Percentiles rank a stretch among this genome's conserved stretches.
phyloP scores from a whole-genome alignment of 2,797 vertebrate species.

The Hippopotamyrus pictus region DNA sequence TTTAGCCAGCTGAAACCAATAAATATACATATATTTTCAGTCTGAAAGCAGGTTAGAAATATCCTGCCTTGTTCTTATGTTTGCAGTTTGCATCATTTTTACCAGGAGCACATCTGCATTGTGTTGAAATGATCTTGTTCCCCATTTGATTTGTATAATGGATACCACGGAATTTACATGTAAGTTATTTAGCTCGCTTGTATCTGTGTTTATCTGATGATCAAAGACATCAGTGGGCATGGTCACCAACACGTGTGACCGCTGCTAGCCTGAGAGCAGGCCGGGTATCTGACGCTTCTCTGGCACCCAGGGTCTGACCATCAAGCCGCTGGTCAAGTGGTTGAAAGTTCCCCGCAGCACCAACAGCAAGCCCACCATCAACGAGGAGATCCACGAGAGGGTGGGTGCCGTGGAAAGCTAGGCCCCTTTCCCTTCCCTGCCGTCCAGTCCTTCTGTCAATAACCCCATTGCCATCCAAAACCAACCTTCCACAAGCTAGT shows the following conservation, averaged over 20 bases:
- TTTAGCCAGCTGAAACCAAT: not conserved
- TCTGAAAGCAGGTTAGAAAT: not conserved
- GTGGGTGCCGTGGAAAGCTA: conserved; percentile 54
- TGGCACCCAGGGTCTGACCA: conserved; percentile 79
- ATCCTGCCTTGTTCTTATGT: not conserved
- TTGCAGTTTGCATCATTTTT: not conserved
- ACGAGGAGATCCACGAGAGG: conserved; percentile 89
- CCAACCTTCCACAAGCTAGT: not conserved
- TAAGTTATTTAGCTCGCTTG: not conserved
- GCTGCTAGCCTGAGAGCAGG: not conserved
- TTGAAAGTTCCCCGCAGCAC: conserved; percentile 88
- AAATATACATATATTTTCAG: not conserved
- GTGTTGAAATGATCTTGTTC: not conserved
- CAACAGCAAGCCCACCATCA: conserved; percentile 87
- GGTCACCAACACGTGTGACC: not conserved
- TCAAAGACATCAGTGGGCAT: not conserved
- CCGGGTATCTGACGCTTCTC: not conserved
- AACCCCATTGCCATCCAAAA: not conserved
- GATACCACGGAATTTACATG: not conserved
- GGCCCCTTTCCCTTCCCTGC: not conserved
- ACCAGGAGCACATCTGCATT: not conserved
- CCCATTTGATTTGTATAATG: not conserved
- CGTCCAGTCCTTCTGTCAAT: not conserved
- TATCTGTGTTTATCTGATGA: not conserved
- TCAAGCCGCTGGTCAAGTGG: conserved; percentile 92